Base-by-base conservation (phyloP, 2,888 invertebrate species). In the Lasioglossum figueresi region DNA sequence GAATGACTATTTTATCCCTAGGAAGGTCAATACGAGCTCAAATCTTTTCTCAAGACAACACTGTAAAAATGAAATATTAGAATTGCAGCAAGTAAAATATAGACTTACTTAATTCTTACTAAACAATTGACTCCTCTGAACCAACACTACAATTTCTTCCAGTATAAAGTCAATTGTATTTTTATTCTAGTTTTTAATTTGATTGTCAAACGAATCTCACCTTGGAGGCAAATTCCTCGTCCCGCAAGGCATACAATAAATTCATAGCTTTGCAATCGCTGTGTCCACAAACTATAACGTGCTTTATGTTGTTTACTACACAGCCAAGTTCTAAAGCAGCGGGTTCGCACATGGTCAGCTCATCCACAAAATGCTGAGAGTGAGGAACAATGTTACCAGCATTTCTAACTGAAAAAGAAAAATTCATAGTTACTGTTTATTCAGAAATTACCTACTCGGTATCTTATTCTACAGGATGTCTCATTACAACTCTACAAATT, bases 231-330 rank as follows among this genome's bases (percentile, higher is more conserved):
- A 97, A 97, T 93, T 98, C 97, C 89, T 97, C 97, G 95, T 98
- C 97, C 92, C 97, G 97, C 80, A 99, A 95, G 92, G 97, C 96
- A 94, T 98, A 98, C 3, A 99, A 95, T 81, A 99, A 96, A 96
- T 99, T 99, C 97, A 99, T 99, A 4, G 99, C 99, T 96, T 99
- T 99, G 95, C 99, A 99, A 94, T 99, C 99, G 86, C 99, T 99
- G 94, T 99, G 99, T 0, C 99, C 99, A 94, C 99, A 99, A 4
- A 99, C 98, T 87, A 99, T 98, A 66, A 99, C 97, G 93, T 99
- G 98, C 84, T 97, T 96, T 88, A 99, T 98, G 91, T 98, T 97
- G 94, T 99, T 99, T 66, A 98, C 96, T 34, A 99, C 97, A 94
- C 99, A 99, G 40, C 98, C 99, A 79, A 99, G 96, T 95, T 99